These are phyloP conservation scores for Narcine bancroftii DNA, from an alignment of 2,113 vertebrate genomes.

Conservation along the genomic window DNA sequence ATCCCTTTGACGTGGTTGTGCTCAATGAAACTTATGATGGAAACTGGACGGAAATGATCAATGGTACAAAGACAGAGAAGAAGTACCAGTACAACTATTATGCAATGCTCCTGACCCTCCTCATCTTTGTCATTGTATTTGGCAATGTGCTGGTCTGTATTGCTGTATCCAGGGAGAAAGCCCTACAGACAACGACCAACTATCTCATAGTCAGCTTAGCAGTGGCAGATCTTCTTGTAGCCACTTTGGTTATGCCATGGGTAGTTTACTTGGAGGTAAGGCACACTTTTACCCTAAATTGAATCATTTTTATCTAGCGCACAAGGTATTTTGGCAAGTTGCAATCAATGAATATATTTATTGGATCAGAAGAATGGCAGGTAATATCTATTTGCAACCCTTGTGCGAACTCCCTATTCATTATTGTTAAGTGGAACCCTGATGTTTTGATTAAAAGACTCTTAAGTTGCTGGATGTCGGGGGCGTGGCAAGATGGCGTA, in stretches of 20 bases:
- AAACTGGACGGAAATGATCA: constrained; percentile 71
- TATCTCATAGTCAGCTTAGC: constrained; percentile 96
- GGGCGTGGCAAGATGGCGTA: too few species aligned
- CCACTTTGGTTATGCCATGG: constrained; percentile 95
- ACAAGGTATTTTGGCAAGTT: neutral
- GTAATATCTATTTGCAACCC: neutral
- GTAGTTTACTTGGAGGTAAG: constrained; percentile 88
- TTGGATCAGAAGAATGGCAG: neutral
- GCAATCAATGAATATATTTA: neutral
- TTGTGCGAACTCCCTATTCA: neutral
- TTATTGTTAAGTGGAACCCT: too few species aligned
- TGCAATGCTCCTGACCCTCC: constrained; percentile 86
- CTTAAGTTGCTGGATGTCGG: neutral
- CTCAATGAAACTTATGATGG: constrained; percentile 66
- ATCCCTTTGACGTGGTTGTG: constrained; percentile 80
- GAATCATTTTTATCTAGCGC: neutral
- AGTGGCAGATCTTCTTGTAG: constrained; percentile 87
- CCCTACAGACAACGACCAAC: constrained; percentile 96
- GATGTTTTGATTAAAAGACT: neutral
- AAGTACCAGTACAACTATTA: constrained; percentile 89
- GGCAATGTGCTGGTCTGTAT: constrained; percentile 97
- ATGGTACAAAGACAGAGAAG: constrained; percentile 58
- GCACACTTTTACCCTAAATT: neutral
- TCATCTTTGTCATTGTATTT: constrained; percentile 91
- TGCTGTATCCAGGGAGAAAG: constrained; percentile 87